Evolutionary conservation across 2,888 invertebrate genomes (phyloP), one percentile per base, ranked within the genome.

Genomic region (Sminthurinus aureus): DNA sequence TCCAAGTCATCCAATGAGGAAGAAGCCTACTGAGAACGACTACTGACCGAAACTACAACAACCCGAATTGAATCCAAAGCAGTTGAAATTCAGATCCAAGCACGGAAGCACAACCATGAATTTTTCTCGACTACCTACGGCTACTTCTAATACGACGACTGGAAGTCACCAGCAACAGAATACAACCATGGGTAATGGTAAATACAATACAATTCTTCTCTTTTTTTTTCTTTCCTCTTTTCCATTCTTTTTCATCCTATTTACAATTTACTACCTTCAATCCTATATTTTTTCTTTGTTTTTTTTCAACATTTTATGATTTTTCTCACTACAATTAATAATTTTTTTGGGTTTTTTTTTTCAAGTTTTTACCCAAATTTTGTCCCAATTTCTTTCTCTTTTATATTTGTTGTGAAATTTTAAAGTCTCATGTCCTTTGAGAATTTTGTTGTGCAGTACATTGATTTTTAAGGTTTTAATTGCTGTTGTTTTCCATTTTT

Each of bases 41-140:
- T 76, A 82, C 82, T 82, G 77, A 38, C 73, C 50, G 69, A 26
- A 69, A 38, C 38, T 38, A 38, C 38, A 38, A 38, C 38, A 38
- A 38, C 38, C 38, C 38, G 73, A 80, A 69, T 50, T 78, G 73
- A 83, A 73, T 58, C 50, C 52, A 71, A 73, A 71, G 51, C 83
- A 83, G 83, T 83, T 78, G 73, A 78, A 78, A 52, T 83, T 58
- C 50, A 58, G 78, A 83, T 78, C 52, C 71, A 67, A 78, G 78
- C 78, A 83, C 83, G 77, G 83, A 83, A 83, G 83, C 83, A 38
- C 38, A 83, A 69, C 78, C 71, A 83, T 83, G 83, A 83, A 79
- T 79, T 83, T 79, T 79, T 78, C 79, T 73, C 83, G 79, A 73
- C 83, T 83, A 79, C 83, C 83, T 73, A 24, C 78, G 71, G 52